Evolutionary conservation across 1,140 invertebrate species (phyloP), one percentile per base, ranked within the genome.

Genomic region (Cataglyphis hispanica): DNA sequence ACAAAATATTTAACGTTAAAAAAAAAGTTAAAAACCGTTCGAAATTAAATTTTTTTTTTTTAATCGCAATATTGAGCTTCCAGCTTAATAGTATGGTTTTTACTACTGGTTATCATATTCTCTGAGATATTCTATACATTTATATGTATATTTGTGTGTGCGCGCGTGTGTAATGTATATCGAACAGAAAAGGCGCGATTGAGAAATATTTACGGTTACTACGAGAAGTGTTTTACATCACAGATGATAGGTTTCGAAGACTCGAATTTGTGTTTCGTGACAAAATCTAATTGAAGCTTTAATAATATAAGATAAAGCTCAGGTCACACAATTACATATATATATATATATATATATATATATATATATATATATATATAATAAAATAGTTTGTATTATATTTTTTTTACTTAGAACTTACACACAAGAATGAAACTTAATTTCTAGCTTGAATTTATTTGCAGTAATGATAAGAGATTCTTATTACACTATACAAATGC

Each of bases 111-210:
- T 83, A 83, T 16, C 67, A 83, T 74, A 60, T 83, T 83, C 37
- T 83, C 66, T 72, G 53, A 83, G 67, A 74, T 83, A 13, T 72
- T 61, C 63, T 85, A 53, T 85, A 85, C 46, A 85, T 81, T 56
- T 85, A 61, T 80, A 27, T 80, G 80, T 69, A 46, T 80, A 22
- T 78, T 37, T 78, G n/a, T 27, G 74, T 40, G 16, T 6, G 58
- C 13, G 8, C 31, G 72, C 25, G 25, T 74, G 53, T n/a, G 22
- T 43, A 19, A 19, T 64, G 27, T 67, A 25, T 53, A 31, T 77
- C 60, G 53, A 72, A 40, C 46, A 53, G 19, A 43, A n/a, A 53
- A 83, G 25, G 60, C 37, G 37, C 37, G 53, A 60, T 81, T 43
- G 25, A 72, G 25, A 72, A 72, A 83, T 83, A 83, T 43, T 72